Base-by-base conservation (phyloP, 2,888 invertebrate species). In the Frankliniella fusca region DNA sequence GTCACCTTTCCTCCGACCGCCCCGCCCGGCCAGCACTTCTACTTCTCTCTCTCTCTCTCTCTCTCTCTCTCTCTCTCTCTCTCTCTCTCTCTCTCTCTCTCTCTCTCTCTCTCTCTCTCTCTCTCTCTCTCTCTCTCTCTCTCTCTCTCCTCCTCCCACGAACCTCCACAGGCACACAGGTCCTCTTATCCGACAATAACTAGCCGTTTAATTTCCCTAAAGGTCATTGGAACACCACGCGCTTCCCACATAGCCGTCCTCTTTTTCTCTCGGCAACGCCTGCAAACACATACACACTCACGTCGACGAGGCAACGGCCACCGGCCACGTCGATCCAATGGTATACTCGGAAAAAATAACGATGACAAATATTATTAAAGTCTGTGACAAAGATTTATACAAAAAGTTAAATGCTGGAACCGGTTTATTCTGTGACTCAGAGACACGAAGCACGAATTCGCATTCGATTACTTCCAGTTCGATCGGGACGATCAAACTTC, bases 181-280 rank as follows among this genome's bases (percentile, higher is more conserved):
- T 38, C 5, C 38, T 38, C 38, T 38, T 38, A 76, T 27, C 70
- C 70, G 70, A 76, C 70, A 76, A 76, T 76, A 76, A 23, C 70
- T 27, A 23, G 27, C 27, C 70, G 70, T 76, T 76, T 76, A 76
- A 76, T 76, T 76, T 76, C 70, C 70, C 70, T 76, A 76, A 76
- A 76, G 70, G 70, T 76, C 70, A 76, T 76, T 76, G 70, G 70
- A 76, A 76, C 70, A 76, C 38, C 38, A 38, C 38, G 38, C 38
- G 38, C 38, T 5, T 38, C 38, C 38, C 38, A 38, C 38, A 38
- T 5, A 38, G 38, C 38, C 38, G 38, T 38, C 38, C 54, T 54
- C 15, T 5, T 38, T 38, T 38, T 38, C 38, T 38, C 38, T 54
- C 54, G 54, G 15, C 54, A 54, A 15, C 8, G 38, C 38, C 54